A percentile compares a stretch with the other conserved stretches of the same genome.
Conservation (phyloP, 92 coral and sea anemone species). For the Nematostella vectensis region DNA sequence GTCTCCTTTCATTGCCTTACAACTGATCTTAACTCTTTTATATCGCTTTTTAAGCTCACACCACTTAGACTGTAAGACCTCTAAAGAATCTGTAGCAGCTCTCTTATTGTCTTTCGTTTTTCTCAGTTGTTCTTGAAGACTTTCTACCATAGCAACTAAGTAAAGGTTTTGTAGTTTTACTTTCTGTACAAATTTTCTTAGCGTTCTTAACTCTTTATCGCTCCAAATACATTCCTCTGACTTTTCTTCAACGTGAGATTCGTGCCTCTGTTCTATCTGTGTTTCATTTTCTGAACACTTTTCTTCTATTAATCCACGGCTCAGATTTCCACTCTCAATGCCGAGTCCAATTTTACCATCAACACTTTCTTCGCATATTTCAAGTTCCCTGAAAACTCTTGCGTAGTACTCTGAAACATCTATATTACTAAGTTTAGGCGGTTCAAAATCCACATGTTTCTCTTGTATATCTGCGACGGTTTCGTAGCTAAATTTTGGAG, state of each 20-base stretch:
- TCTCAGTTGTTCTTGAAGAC: constrained; percentile 42
- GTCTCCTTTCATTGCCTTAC: constrained; percentile 85
- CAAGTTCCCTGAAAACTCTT: not conserved
- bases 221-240: constrained; percentile 60
- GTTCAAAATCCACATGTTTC: constrained; percentile 1
- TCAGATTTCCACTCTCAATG: not conserved
- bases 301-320: not conserved
- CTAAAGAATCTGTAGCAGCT: constrained; percentile 12
- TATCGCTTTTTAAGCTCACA: constrained; percentile 50
- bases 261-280: not conserved
- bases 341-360: not conserved
- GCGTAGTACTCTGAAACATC: constrained; percentile 1
- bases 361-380: not conserved
- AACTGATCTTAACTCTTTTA: constrained; percentile 62
- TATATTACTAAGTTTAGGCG: not conserved
- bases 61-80: constrained; percentile 29
- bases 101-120: constrained; percentile 41
- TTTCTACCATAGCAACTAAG: constrained; percentile 58
- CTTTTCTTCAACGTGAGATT: not conserved
- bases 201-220: constrained; percentile 47
- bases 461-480: constrained; percentile 42
- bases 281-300: not conserved
- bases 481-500: constrained; percentile 69
- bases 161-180: constrained; percentile 78
- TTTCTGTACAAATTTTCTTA: constrained; percentile 67